Evolutionary conservation across 2,797 vertebrate species (phyloP).

Genomic region (Oophaga sylvatica): DNA sequence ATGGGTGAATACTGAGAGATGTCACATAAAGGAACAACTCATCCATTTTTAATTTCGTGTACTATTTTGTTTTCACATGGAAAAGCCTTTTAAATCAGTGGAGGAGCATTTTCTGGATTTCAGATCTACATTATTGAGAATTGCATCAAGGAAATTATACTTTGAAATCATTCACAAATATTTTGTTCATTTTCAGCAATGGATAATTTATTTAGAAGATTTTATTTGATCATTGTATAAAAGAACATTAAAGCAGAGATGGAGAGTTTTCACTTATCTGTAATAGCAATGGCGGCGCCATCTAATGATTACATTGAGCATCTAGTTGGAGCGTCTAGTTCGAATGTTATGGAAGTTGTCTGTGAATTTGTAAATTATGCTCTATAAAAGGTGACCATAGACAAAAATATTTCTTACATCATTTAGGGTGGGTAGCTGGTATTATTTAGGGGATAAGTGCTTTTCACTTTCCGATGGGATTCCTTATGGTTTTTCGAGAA

Average conservation of each 20-base stretch:
- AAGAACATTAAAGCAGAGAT: background rate
- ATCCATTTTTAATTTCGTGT: background rate
- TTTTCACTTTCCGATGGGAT: no score
- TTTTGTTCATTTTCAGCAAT: conserved; percentile 2
- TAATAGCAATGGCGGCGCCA: conserved; percentile 1
- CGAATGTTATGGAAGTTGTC: background rate
- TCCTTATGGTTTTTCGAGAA: no score
- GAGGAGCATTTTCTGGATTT: background rate
- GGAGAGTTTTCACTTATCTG: conserved; percentile 5
- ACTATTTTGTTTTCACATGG: background rate
- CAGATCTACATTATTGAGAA: background rate
- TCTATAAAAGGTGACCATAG: background rate
- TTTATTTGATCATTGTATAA: conserved; percentile 16
- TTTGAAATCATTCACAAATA: background rate
- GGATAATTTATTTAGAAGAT: conserved; percentile 14
- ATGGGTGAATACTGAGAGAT: background rate
- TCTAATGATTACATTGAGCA: conserved; percentile 1
- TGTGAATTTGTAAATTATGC: background rate
- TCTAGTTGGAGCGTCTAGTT: background rate
- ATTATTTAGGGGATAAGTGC: no score
- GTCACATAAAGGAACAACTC: background rate
- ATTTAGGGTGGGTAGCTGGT: no score
- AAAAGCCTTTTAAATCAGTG: no score
- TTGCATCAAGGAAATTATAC: background rate
- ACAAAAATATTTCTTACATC: background rate